Conservation (phyloP, 2,888 invertebrate species). For the Hyles lineata region DNA sequence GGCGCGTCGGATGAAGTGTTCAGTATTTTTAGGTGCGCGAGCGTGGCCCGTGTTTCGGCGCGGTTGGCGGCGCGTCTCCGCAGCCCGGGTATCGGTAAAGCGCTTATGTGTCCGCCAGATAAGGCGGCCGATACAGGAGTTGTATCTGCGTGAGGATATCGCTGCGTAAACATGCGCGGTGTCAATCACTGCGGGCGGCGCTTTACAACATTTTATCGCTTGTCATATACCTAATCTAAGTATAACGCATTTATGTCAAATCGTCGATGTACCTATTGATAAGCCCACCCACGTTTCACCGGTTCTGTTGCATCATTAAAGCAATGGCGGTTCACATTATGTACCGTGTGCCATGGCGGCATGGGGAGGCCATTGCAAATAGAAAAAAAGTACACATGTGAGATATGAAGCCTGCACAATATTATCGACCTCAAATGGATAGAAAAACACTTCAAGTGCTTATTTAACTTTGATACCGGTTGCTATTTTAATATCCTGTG, state of each 20-base stretch:
- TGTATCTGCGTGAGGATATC: conserved; percentile 72
- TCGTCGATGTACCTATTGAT: conserved; percentile 78
- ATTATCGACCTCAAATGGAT: conserved; percentile 26
- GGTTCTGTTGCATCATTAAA: conserved; percentile 68
- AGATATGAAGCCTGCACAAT: conserved; percentile 44
- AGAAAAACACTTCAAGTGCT: conserved; percentile 30
- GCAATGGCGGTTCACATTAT: conserved; percentile 66
- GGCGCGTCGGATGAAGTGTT: conserved; percentile 38
- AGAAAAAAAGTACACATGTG: conserved; percentile 52
- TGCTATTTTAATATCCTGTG: conserved; percentile 11
- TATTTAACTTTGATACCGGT: conserved; percentile 39
- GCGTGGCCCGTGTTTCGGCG: conserved; percentile 56
- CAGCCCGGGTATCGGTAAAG: conserved; percentile 54
- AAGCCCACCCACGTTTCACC: conserved; percentile 79
- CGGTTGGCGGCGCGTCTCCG: conserved; percentile 29
- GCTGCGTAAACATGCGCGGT: conserved; percentile 73
- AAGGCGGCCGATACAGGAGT: conserved; percentile 73
- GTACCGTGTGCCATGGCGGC: conserved; percentile 37
- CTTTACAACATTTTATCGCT: conserved; percentile 82
- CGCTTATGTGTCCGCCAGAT: conserved; percentile 70
- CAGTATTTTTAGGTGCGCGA: conserved; percentile 40
- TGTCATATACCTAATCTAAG: conserved; percentile 80
- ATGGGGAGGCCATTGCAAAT: conserved; percentile 56
- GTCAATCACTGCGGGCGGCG: conserved; percentile 82
- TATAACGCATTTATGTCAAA: conserved; percentile 84